Base-by-base conservation (phyloP, 1,140 invertebrate genomes). In the Idris sp. region DNA sequence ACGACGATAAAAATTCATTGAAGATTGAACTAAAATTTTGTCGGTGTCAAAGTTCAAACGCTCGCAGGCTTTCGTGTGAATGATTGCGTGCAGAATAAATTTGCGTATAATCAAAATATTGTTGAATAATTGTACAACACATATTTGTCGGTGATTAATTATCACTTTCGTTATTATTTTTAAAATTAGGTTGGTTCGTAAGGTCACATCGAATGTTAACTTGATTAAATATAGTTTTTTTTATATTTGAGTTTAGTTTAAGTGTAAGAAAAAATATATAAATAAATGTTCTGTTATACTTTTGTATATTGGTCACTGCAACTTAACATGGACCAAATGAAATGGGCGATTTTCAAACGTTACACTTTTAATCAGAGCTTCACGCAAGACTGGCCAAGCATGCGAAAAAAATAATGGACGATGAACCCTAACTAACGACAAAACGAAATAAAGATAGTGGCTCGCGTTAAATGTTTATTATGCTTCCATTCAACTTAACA, bases 331-430 rank as follows among this genome's bases (percentile, higher is more conserved):
- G n/a, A n/a, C n/a, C n/a, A n/a, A n/a, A n/a, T n/a, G n/a, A n/a
- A n/a, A n/a, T n/a, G n/a, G n/a, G n/a, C 41, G 56, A 79, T 79
- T 81, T 76, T 74, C 74, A 78, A 81, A 74, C 69, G 78, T 78
- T 80, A 79, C 74, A 80, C 77, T 81, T 82, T 80, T 79, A 82
- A 80, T 80, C 81, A 76, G 77, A 14, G 59, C 76, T 78, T 78
- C 75, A 81, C 79, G 82, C 80, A 80, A 79, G 77, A 40, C 54
- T 73, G 69, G 49, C 43, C 78, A 80, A 79, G 76, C 80, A 74
- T 79, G 54, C 67, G 77, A 69, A 75, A 61, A 68, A 51, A 74
- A 74, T 72, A 71, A 77, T 74, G 38, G 51, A 58, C 54, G 48
- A 62, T 62, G 56, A 67, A 64, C 65, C 61, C 65, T 56, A 59